Conservation (phyloP, 2,797 vertebrate genomes). For the Enteromius fasciolatus region DNA sequence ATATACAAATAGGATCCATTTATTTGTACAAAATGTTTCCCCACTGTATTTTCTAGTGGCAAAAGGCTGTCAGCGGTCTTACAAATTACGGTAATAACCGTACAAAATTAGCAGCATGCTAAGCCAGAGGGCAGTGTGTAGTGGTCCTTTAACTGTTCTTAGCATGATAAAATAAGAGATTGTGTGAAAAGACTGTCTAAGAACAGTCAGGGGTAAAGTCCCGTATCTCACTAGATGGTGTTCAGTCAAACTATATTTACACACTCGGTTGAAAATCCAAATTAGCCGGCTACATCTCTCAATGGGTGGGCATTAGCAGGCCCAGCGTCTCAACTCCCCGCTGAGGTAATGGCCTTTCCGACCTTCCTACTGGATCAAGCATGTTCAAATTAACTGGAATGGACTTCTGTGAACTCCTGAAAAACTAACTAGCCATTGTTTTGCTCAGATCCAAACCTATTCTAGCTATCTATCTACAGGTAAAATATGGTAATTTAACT, state of each 20-base stretch:
- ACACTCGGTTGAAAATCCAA: neutral
- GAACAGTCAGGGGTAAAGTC: neutral
- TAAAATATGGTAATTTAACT: neutral
- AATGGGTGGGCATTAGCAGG: conserved; percentile 6
- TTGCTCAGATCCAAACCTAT: neutral
- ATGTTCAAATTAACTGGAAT: neutral
- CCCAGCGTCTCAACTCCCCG: neutral
- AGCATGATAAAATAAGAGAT: neutral
- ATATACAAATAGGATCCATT: neutral
- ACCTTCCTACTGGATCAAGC: conserved; percentile 3
- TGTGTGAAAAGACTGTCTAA: neutral
- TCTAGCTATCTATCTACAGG: neutral
- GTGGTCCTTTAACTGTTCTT: neutral
- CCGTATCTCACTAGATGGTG: neutral
- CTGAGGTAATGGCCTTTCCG: conserved; percentile 8
- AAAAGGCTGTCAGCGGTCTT: neutral
- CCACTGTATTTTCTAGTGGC: neutral
- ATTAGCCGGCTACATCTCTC: neutral
- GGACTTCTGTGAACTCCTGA: neutral
- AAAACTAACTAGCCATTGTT: neutral
- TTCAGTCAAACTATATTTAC: neutral
- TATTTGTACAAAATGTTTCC: neutral
- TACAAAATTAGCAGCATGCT: too few species aligned
- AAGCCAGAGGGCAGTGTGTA: neutral
- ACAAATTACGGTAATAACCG: neutral